These are phyloP conservation scores for Heterodera carotae DNA, from an alignment of 1,140 invertebrate species.

Conservation along the genomic window DNA sequence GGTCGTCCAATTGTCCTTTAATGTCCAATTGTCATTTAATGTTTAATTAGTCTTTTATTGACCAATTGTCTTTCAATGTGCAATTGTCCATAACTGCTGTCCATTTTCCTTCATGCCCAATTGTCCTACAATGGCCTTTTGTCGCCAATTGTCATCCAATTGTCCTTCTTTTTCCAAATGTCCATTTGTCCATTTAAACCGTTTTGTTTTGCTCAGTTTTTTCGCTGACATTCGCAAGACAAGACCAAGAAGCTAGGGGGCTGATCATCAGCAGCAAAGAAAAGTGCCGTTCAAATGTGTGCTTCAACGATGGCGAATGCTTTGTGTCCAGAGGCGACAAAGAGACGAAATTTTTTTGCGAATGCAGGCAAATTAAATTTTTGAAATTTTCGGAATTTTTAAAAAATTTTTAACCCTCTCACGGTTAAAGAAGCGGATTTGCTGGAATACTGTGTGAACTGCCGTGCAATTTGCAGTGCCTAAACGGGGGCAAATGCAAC, in stretches of 20 bases:
- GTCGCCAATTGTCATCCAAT: no score
- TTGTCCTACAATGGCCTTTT: no score
- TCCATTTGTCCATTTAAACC: background rate
- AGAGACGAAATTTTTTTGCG: slow-evolving; percentile 24
- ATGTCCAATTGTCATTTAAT: no score
- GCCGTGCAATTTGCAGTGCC: slow-evolving; percentile 19
- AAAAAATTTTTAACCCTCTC: background rate
- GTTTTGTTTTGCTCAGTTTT: background rate
- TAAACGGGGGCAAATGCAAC: slow-evolving; percentile 28
- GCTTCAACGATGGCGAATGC: slow-evolving; percentile 30
- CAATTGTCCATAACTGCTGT: no score
- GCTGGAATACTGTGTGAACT: slow-evolving; percentile 20
- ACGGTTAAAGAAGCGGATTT: slow-evolving; percentile 9
- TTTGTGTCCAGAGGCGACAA: slow-evolving; percentile 11
- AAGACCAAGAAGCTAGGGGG: background rate
- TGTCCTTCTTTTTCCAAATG: no score
- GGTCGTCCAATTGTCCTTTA: no score
- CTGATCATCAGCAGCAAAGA: background rate
- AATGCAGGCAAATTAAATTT: slow-evolving; percentile 7
- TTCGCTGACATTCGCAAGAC: background rate
- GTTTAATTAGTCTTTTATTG: no score
- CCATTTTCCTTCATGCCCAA: no score
- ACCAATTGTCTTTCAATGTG: no score
- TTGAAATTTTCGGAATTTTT: background rate
- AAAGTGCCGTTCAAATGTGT: slow-evolving; percentile 31